A percentile compares a stretch with the other conserved stretches of the same genome.
These are phyloP conservation scores for Sternarchorhynchus goeldii DNA, from an alignment of 2,797 vertebrate species.

Conservation along the genomic window DNA sequence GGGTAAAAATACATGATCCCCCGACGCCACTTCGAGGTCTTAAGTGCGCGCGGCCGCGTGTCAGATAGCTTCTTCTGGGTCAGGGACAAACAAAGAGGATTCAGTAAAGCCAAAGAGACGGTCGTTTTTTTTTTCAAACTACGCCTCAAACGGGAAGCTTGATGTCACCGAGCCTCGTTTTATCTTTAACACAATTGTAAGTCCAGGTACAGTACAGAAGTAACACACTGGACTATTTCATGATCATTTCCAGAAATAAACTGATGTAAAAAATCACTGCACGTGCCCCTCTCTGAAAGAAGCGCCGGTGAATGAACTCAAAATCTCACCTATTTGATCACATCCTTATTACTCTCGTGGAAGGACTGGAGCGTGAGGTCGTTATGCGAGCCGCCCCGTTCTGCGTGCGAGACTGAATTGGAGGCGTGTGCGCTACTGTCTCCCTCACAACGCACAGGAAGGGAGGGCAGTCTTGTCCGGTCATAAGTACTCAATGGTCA, in stretches of 20 bases:
- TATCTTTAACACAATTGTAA: too few relatives aligned
- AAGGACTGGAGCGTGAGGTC: conserved; percentile 22
- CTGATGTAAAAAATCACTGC: too few relatives aligned
- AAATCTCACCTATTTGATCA: too few relatives aligned
- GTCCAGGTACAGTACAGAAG: too few relatives aligned
- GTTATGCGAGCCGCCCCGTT: too few relatives aligned
- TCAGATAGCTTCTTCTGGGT: conserved; percentile 64
- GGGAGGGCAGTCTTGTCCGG: conserved; percentile 53
- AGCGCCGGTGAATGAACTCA: too few relatives aligned
- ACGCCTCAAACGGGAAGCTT: too few relatives aligned
- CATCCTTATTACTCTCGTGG: too few relatives aligned
- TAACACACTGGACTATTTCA: too few relatives aligned
- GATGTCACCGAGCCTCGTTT: too few relatives aligned
- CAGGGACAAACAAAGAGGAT: conserved; percentile 69
- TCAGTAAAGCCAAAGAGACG: conserved; percentile 64
- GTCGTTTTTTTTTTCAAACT: conserved; percentile 7
- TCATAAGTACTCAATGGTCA: conserved; percentile 76
- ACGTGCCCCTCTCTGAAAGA: too few relatives aligned
- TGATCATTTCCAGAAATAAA: too few relatives aligned
- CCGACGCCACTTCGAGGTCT: conserved; percentile 71
- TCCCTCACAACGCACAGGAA: conserved; percentile 70
- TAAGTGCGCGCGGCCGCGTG: conserved; percentile 61
- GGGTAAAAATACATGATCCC: conserved; percentile 76
- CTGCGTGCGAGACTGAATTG: conserved; percentile 59
- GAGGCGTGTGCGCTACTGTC: conserved; percentile 76